Conservation (phyloP, 1,140 invertebrate species). For the Oscheius sp. region DNA sequence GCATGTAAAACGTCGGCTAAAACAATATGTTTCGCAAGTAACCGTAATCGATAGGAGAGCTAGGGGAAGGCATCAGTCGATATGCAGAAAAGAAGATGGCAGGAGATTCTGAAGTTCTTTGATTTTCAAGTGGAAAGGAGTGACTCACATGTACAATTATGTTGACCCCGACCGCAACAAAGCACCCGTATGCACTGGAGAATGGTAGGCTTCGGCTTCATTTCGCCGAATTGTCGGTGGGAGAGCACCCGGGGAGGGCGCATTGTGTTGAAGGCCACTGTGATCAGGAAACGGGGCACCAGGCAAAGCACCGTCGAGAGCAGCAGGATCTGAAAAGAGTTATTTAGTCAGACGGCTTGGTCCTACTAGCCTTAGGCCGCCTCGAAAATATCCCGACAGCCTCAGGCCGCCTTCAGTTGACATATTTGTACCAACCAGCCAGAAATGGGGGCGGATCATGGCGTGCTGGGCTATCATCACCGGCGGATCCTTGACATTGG, state of each 20-base stretch:
- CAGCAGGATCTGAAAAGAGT: slow-evolving; percentile 8
- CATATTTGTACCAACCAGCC: too few species aligned
- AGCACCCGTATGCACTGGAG: slow-evolving; percentile 6
- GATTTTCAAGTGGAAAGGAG: neutral
- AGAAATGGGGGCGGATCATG: slow-evolving; percentile 20
- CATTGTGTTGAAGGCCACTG: slow-evolving; percentile 12
- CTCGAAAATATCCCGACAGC: too few species aligned
- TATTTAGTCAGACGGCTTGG: neutral
- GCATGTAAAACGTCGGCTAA: too few species aligned
- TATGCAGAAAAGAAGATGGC: neutral
- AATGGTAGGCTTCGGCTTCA: slow-evolving; percentile 1
- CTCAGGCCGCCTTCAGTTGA: too few species aligned
- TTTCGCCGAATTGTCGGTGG: neutral
- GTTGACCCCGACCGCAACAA: neutral
- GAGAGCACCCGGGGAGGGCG: slow-evolving; percentile 3
- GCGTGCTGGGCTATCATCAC: slow-evolving; percentile 23
- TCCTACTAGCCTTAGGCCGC: neutral
- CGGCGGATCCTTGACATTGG: slow-evolving; percentile 34
- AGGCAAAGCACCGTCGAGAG: slow-evolving; percentile 22
- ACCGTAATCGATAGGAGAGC: neutral
- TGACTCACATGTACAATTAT: neutral
- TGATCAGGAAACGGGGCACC: slow-evolving; percentile 6
- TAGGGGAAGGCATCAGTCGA: too few species aligned
- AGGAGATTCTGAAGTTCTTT: neutral
- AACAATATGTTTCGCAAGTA: neutral